Evolutionary conservation across 2,888 invertebrate genomes (phyloP), one percentile per base, ranked within the genome.

Genomic region (Dyspetes luteomarginatus): DNA sequence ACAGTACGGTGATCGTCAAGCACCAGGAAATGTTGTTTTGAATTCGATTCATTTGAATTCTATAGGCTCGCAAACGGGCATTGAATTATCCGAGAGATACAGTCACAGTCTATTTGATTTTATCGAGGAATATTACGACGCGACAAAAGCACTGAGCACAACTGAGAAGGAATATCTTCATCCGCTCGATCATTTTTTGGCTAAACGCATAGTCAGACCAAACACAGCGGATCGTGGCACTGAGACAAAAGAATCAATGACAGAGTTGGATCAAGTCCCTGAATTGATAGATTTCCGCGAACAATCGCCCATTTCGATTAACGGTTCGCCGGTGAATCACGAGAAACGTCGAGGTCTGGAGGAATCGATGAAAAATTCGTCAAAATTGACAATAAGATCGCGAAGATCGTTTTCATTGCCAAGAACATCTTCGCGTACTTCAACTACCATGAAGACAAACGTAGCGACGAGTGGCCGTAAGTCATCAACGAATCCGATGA

Each of bases 1-100:
- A 43, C 87, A 85, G 4, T 91, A 89, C 81, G 83, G 86, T 2
- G 85, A 88, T 30, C 82, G 80, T 15, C 90, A 89, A 45, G 88
- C 91, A 0, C 91, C 91, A 0, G 91, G 91, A 0, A 83, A 88
- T 64, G 89, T 91, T 1, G 87, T 91, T 0, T 68, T 91, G 9
- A 91, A 91, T 68, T 89, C 90, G 12, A 88, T 91, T 19, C 88
- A 89, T 19, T 82, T 91, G 15, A 92, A 90, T 48, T 75, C 87
- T 7, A 82, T 82, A 9, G 41, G 65, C 24, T 67, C 82, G 0
- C 55, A 71, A 58, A 45, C 83, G 5, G 85, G 81, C 2, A 58
- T 84, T 4, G 75, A 78, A 48, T 17, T 86, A 28, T 82, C 82
- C 64, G 79, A 85, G n/a, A 64, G 75, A 5, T 85, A 84, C 65